Base-by-base conservation (phyloP, 35 echinoderm and acorn worm genomes). In the Anneissia japonica region DNA sequence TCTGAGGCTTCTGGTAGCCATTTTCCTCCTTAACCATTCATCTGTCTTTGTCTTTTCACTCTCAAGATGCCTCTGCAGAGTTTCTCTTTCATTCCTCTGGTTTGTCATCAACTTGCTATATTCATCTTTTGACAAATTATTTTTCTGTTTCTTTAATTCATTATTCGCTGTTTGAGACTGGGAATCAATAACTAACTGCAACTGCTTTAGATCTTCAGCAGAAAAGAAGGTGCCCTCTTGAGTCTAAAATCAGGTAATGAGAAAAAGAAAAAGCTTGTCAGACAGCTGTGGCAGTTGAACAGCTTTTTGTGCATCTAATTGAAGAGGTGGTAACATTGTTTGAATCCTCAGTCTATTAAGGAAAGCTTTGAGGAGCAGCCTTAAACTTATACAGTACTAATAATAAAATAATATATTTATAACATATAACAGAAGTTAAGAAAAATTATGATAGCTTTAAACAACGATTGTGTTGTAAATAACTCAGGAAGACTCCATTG, bases 101-200 rank as follows among this genome's bases (percentile, higher is more conserved):
- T 97, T 79, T 34, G 87, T 38, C 6, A 97, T n/a, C 0, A 97
- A 75, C 16, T 85, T 81, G 35, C 93, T n/a, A 64, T 93, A 93
- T 28, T 97, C 94, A 14, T 89, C 87, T 37, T 89, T 81, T 39
- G 90, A 88, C 39, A 93, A 76, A 7, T 90, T 41, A 30, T 85
- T 64, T 38, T 84, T 93, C 81, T 90, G 92, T 26, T 39, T 46
- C 72, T 90, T 88, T 6, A 94, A 80, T 34, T 94, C 92, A 30
- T 83, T 72, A 78, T 74, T 93, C 75, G 79, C 90, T 90, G 56
- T 56, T 77, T 34, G 81, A 74, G 14, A 77, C 51, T 19, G 11
- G 51, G 51, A 9, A 64, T 81, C 38, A 38, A 30, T 81, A 9
- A 3, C 1, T 26, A 30, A 9, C 7, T 38, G 34, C 40, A 38